Evolutionary conservation across 1,140 invertebrate species (phyloP), one percentile per base, ranked within the genome.

Genomic region (Drosophila pectinifera): DNA sequence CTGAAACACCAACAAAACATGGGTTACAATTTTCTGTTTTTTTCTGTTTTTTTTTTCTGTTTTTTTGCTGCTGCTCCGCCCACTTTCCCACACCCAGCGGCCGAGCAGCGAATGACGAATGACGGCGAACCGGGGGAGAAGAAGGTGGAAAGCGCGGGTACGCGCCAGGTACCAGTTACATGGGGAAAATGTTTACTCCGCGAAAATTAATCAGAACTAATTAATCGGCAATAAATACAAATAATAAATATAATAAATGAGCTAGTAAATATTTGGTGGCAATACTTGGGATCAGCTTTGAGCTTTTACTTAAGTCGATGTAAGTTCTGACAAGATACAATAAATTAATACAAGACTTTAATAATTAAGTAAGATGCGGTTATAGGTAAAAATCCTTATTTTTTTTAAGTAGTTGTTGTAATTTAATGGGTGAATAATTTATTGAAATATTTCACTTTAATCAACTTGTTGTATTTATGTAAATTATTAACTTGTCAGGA

Each of bases 51-150:
- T 31, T 63, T 54, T 59, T 48, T 59, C 55, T 58, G 10, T 22
- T 38, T 53, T 24, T 38, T 43, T 53, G 31, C 5, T 28, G 36
- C 36, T 24, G 73, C 74, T 78, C 75, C 75, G 74, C 75, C 75
- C 59, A 78, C 74, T 78, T 82, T 82, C 80, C 74, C 80, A 82
- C 79, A 82, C 63, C 74, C 74, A 82, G 69, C 31, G 62, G 70
- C 13, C 31, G 20, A 20, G 31, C 46, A 31, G 28, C 34, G 73
- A 76, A 76, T 76, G 72, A 76, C 73, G 73, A 76, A 75, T 65
- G 73, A 70, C 28, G 59, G 64, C 59, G n/a, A 22, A 24, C 4
- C 14, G 14, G 20, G 26, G 54, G 31, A 10, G 46, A 18, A 20
- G 10, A 36, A 14, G 20, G 49, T n/a, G 49, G 18, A 28, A 16